Evolutionary conservation across 2,797 vertebrate species (phyloP).

Genomic region (Dermochelys coriacea): DNA sequence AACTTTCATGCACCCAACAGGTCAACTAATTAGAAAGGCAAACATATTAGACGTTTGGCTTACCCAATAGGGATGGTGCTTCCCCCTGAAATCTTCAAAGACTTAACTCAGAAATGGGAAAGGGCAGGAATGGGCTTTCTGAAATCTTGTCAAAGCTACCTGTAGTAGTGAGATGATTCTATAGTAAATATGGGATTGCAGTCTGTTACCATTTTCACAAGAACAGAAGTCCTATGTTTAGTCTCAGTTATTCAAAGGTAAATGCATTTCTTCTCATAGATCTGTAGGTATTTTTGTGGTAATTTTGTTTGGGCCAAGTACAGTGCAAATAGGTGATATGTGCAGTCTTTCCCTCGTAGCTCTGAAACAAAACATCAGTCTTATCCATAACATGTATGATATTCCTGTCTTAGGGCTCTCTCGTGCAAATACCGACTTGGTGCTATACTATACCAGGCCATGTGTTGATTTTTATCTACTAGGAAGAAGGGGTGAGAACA

Average conservation of each 20-base stretch:
- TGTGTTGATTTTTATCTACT: background rate
- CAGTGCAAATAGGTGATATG: background rate
- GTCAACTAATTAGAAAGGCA: background rate
- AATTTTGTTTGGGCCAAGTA: background rate
- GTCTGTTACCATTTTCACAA: background rate
- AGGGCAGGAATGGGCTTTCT: background rate
- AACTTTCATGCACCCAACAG: accelerated
- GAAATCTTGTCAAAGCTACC: background rate
- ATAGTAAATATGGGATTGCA: background rate
- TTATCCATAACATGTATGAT: accelerated
- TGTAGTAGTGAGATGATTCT: background rate
- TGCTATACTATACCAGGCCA: accelerated
- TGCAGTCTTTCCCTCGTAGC: background rate
- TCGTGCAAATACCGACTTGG: background rate
- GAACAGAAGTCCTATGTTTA: background rate
- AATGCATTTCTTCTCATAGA: background rate
- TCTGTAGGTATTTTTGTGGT: background rate
- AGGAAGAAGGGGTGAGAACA: background rate
- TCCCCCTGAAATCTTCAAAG: background rate
- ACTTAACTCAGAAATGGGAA: background rate
- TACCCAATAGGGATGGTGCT: background rate
- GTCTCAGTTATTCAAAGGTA: conserved; percentile 6
- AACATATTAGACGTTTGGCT: accelerated
- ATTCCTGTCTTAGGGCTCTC: background rate
- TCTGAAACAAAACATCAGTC: background rate